Conservation (phyloP, 2,888 invertebrate species). For the Thalpophila matura region DNA sequence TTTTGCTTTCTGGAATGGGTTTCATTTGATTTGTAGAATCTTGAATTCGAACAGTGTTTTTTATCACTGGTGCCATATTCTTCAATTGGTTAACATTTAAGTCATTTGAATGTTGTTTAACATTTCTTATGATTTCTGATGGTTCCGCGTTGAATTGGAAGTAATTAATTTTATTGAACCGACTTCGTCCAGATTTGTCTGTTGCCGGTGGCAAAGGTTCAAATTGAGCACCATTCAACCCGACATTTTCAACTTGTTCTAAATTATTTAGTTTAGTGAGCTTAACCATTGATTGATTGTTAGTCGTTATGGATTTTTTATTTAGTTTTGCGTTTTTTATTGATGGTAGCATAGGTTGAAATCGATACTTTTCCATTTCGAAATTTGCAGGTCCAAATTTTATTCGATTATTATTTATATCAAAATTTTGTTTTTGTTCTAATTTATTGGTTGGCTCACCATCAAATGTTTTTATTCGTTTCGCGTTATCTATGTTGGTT, state of each 20-base stretch:
- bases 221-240: slow-evolving; percentile 4
- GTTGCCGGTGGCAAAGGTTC: slow-evolving; percentile 9
- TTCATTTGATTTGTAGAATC: slow-evolving; percentile 5
- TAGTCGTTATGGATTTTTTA: neutral
- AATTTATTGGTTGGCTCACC: neutral
- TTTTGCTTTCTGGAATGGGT: neutral
- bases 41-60: neutral
- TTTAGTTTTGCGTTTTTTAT: slow-evolving; percentile 18
- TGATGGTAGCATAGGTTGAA: slow-evolving; percentile 19
- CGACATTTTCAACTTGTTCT: neutral
- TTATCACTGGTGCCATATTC: neutral
- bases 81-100: neutral
- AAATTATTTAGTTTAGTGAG: slow-evolving; percentile 1
- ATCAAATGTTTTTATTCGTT: neutral
- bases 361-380: neutral
- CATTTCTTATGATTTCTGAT: neutral
- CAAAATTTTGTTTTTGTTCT: neutral
- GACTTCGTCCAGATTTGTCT: slow-evolving; percentile 15
- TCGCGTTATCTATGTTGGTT: neutral
- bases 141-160: neutral
- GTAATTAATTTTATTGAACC: slow-evolving; percentile 24
- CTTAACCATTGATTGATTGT: neutral
- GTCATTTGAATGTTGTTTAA: neutral
- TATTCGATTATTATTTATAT: neutral
- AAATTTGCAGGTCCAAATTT: neutral